Evolutionary conservation across 2,113 vertebrate genomes (phyloP).

Genomic region (Pterocles orientalis): DNA sequence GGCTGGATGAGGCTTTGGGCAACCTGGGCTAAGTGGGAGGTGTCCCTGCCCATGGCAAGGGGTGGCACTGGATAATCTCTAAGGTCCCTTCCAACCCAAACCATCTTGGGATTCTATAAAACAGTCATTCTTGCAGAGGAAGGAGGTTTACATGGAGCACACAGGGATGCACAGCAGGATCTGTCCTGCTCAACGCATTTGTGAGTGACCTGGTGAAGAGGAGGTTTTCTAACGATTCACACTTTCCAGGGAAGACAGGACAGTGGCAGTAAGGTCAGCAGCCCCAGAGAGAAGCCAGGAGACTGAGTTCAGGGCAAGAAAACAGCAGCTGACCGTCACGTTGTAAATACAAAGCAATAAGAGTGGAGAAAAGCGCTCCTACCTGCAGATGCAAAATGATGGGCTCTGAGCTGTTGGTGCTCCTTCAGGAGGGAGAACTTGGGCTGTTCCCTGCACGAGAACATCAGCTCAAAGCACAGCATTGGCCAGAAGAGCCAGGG

Average conservation of each 20-base stretch:
- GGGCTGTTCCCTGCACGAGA: not conserved
- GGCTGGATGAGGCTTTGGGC: too few relatives aligned
- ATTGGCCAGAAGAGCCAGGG: not conserved
- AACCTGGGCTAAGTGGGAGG: too few relatives aligned
- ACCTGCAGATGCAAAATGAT: not conserved
- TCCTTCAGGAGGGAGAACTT: not conserved
- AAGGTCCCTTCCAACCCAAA: too few relatives aligned
- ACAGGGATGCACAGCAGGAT: rapidly evolving
- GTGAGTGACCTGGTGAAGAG: not conserved
- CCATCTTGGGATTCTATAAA: not conserved
- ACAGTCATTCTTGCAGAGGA: not conserved
- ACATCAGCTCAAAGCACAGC: not conserved
- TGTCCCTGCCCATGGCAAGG: too few relatives aligned
- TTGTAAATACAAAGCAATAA: not conserved
- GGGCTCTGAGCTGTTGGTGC: not conserved
- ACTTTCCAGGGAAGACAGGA: not conserved
- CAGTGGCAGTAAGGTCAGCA: not conserved
- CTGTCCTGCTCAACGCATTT: not conserved
- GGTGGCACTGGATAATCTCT: too few relatives aligned
- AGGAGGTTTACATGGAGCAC: not conserved
- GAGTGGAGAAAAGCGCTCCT: not conserved
- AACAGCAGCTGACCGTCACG: not conserved
- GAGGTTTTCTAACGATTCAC: not conserved
- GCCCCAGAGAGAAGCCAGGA: not conserved
- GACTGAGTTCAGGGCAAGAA: not conserved